Conservation (phyloP, 2,888 invertebrate species). For the Cacoxenus indagator region DNA sequence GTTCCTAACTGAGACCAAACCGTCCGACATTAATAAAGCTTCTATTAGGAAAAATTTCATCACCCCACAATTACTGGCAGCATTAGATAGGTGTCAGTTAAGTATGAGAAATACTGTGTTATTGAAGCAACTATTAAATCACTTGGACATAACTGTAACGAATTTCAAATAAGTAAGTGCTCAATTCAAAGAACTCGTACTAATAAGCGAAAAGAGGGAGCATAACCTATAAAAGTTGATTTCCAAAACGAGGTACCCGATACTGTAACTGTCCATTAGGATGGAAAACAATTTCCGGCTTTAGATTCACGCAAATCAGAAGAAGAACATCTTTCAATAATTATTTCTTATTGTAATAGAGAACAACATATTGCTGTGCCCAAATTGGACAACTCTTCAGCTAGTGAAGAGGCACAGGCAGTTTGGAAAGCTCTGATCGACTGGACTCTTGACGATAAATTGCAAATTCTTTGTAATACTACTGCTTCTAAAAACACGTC, state of each 20-base stretch:
- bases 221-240: conserved; percentile 55
- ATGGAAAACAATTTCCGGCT: conserved; percentile 55
- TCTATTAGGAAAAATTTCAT: conserved; percentile 40
- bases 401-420: conserved; percentile 35
- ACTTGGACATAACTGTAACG: conserved; percentile 42
- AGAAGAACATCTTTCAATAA: conserved; percentile 59
- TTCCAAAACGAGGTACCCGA: conserved; percentile 57
- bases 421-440: conserved; percentile 40
- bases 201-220: conserved; percentile 23
- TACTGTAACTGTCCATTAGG: conserved; percentile 55
- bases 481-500: conserved; percentile 46
- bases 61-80: conserved; percentile 39
- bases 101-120: conserved; percentile 43
- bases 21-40: conserved; percentile 33
- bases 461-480: conserved; percentile 44
- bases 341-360: conserved; percentile 27
- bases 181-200: conserved; percentile 50
- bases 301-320: conserved; percentile 31
- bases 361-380: conserved; percentile 54
- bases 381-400: conserved; percentile 45
- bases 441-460: conserved; percentile 41
- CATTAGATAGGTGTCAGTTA: conserved; percentile 39
- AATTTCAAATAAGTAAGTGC: conserved; percentile 52
- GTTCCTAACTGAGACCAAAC: conserved; percentile 1
- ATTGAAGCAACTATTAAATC: conserved; percentile 44